Evolutionary conservation across 2,797 vertebrate genomes (phyloP).

Genomic region (Chromis chromis): DNA sequence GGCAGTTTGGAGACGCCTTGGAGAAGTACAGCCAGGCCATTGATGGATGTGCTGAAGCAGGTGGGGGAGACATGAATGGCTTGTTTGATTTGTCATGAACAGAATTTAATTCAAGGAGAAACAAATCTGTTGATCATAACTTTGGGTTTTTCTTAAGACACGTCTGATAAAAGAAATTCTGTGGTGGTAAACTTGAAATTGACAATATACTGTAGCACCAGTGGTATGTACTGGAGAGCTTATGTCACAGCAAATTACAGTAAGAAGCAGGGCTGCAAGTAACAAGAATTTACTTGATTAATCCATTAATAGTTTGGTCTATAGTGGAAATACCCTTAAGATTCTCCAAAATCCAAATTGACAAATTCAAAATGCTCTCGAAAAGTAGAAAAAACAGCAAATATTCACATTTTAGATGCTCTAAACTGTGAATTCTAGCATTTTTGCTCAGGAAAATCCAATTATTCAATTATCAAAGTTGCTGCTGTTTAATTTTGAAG

Average conservation of each 20-base stretch:
- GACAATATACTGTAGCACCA: too few relatives aligned
- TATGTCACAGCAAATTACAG: neutral
- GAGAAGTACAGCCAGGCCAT: conserved; percentile 91
- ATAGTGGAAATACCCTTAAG: neutral
- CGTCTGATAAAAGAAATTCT: too few relatives aligned
- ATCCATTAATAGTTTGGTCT: neutral
- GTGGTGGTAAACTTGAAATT: too few relatives aligned
- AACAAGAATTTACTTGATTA: neutral
- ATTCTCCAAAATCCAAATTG: neutral
- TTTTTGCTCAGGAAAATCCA: neutral
- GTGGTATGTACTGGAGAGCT: neutral
- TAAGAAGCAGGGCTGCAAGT: neutral
- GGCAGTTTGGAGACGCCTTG: conserved; percentile 92
- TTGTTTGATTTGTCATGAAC: neutral
- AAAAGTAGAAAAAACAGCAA: neutral
- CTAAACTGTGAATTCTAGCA: neutral
- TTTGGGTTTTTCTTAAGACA: neutral
- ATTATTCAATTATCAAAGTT: neutral
- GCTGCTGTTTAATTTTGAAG: neutral
- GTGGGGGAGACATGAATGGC: conserved; percentile 68
- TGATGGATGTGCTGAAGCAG: conserved; percentile 83
- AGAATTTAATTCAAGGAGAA: neutral
- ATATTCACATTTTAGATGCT: neutral
- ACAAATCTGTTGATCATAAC: neutral
- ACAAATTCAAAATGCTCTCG: neutral